Conservation (phyloP, 2,113 vertebrate species). For the Nibea coibor region DNA sequence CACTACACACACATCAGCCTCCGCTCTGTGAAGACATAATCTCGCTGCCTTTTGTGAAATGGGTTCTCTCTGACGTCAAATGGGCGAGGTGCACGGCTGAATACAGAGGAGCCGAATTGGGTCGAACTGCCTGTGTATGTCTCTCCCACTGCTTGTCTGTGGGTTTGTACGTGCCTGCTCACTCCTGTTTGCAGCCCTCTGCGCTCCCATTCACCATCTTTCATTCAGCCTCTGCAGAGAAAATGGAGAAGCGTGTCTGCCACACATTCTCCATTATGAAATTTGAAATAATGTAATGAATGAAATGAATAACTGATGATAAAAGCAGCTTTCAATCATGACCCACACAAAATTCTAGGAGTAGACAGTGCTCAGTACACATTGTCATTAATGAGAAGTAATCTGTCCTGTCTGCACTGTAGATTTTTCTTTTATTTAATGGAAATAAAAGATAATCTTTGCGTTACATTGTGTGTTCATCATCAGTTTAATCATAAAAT, state of each 20-base stretch:
- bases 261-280: conserved; percentile 48
- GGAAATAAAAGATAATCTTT: not conserved
- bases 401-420: not conserved
- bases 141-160: conserved; percentile 63
- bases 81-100: conserved; percentile 58
- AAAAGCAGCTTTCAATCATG: conserved; percentile 16
- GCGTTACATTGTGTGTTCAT: not conserved
- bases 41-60: conserved; percentile 69
- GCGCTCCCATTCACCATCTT: conserved; percentile 68
- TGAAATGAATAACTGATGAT: conserved; percentile 34
- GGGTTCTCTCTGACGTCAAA: conserved; percentile 76
- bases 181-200: conserved; percentile 47
- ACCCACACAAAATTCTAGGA: not conserved
- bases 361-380: not conserved
- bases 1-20: conserved; percentile 41
- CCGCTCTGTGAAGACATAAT: conserved; percentile 57
- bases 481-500: not conserved
- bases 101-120: conserved; percentile 74
- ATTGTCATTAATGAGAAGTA: not conserved
- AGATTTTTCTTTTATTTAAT: not conserved
- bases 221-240: conserved; percentile 70
- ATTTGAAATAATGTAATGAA: conserved; percentile 51
- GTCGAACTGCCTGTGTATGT: conserved; percentile 57
- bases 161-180: conserved; percentile 60
- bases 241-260: conserved; percentile 51